Evolutionary conservation across 2,797 vertebrate species (phyloP).

Genomic region (Adrianichthys oophorus): DNA sequence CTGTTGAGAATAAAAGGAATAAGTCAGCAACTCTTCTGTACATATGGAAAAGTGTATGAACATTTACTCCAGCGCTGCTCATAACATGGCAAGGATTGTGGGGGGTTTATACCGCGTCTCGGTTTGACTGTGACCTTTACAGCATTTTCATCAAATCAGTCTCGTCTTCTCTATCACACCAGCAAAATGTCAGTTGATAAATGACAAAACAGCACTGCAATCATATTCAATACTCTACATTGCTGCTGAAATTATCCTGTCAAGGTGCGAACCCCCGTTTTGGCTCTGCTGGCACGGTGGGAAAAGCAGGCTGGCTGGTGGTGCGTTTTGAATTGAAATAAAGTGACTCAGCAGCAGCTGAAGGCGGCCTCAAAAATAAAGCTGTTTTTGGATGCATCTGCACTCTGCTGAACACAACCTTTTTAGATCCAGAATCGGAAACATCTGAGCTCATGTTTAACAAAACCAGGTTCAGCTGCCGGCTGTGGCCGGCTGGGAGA

Average conservation of each 20-base stretch:
- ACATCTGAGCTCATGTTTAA: too few relatives aligned
- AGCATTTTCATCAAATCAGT: slow-evolving; percentile 41
- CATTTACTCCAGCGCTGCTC: neutral
- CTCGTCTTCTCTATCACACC: slow-evolving; percentile 31
- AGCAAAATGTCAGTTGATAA: slow-evolving; percentile 57
- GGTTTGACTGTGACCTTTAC: slow-evolving; percentile 49
- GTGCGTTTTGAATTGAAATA: slow-evolving; percentile 34
- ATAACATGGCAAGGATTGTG: neutral
- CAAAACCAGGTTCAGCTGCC: neutral
- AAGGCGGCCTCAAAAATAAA: slow-evolving; percentile 28
- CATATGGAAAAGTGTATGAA: slow-evolving; percentile 4
- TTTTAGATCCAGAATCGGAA: neutral
- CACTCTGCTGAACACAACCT: neutral
- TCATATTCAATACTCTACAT: slow-evolving; percentile 31
- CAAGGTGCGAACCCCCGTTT: slow-evolving; percentile 27
- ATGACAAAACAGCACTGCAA: slow-evolving; percentile 34
- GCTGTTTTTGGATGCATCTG: neutral
- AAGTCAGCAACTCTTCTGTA: slow-evolving; percentile 2
- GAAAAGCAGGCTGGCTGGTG: slow-evolving; percentile 10
- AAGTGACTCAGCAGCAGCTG: slow-evolving; percentile 34
- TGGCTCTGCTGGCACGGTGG: slow-evolving; percentile 4
- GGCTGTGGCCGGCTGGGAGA: neutral
- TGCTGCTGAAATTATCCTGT: slow-evolving; percentile 33
- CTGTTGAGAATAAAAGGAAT: slow-evolving; percentile 52
- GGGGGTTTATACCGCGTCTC: neutral